Evolutionary conservation across 2,888 invertebrate genomes (phyloP).

Genomic region (Habrosyne pyritoides): DNA sequence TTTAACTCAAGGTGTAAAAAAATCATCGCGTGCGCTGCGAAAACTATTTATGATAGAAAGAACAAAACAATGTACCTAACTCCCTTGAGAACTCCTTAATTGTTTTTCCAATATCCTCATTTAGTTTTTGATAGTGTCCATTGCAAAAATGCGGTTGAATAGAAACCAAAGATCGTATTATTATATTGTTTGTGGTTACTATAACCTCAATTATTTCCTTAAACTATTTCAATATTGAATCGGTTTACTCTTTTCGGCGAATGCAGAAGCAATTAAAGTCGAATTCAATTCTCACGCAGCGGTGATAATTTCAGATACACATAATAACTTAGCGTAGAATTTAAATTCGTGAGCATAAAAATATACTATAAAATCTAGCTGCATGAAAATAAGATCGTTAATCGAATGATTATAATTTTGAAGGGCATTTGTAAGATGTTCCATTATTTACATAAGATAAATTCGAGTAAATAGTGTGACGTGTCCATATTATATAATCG

Average conservation of each 20-base stretch:
- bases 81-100: too few species aligned
- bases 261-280: neutral
- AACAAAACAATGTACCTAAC: too few species aligned
- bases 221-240: too few species aligned
- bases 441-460: slow-evolving; percentile 32
- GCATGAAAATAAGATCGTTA: slow-evolving; percentile 20
- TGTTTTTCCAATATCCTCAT: too few species aligned
- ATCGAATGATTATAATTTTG: slow-evolving; percentile 16
- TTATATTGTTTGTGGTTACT: neutral
- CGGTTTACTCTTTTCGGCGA: too few species aligned
- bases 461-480: slow-evolving; percentile 34
- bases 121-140: too few species aligned
- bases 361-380: neutral
- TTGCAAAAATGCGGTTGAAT: neutral
- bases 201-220: neutral
- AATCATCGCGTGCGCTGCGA: too few species aligned
- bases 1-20: too few species aligned
- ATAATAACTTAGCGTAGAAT: neutral
- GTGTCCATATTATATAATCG: slow-evolving; percentile 28
- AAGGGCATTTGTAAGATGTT: slow-evolving; percentile 31
- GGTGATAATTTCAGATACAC: slow-evolving; percentile 5
- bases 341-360: neutral
- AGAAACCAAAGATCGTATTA: neutral
- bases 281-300: neutral
- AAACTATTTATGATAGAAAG: too few species aligned